phyloP scores from a whole-genome alignment of 2,888 invertebrate species.

The Meta bourneti region DNA sequence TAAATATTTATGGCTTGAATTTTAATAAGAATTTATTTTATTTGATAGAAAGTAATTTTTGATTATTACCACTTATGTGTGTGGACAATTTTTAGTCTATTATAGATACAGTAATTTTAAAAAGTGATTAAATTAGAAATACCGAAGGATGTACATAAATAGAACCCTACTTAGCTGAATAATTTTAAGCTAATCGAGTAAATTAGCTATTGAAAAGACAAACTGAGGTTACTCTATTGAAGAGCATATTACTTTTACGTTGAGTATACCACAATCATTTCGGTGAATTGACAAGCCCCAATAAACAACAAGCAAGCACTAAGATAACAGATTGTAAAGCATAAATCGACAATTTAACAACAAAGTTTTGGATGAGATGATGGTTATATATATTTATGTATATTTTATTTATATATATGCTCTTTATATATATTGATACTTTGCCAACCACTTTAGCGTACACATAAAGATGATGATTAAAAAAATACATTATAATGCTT shows the following conservation, averaged over 20 bases:
- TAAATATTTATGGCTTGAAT: too few species aligned
- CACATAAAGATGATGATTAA: slow-evolving; percentile 70
- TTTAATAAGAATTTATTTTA: too few species aligned
- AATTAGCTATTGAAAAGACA: neutral
- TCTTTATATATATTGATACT: slow-evolving; percentile 63
- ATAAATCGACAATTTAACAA: slow-evolving; percentile 68
- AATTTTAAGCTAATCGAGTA: neutral
- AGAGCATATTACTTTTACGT: neutral
- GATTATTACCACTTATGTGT: too few species aligned
- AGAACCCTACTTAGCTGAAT: neutral
- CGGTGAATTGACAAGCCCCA: slow-evolving; percentile 40
- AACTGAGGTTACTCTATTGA: neutral
- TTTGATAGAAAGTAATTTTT: too few species aligned
- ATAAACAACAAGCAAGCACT: slow-evolving; percentile 69
- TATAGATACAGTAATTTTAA: too few species aligned
- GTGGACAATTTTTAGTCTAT: too few species aligned
- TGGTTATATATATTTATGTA: slow-evolving; percentile 52
- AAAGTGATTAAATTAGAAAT: too few species aligned
- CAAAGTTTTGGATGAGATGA: slow-evolving; percentile 67
- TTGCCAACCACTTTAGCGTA: slow-evolving; percentile 67
- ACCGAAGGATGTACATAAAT: neutral
- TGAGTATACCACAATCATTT: neutral
- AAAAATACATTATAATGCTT: slow-evolving; percentile 74
- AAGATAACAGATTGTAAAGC: slow-evolving; percentile 68
- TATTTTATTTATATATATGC: slow-evolving; percentile 52